Evolutionary conservation across 2,888 invertebrate genomes (phyloP), one percentile per base, ranked within the genome.

Genomic region (Chymomyza caudatula): DNA sequence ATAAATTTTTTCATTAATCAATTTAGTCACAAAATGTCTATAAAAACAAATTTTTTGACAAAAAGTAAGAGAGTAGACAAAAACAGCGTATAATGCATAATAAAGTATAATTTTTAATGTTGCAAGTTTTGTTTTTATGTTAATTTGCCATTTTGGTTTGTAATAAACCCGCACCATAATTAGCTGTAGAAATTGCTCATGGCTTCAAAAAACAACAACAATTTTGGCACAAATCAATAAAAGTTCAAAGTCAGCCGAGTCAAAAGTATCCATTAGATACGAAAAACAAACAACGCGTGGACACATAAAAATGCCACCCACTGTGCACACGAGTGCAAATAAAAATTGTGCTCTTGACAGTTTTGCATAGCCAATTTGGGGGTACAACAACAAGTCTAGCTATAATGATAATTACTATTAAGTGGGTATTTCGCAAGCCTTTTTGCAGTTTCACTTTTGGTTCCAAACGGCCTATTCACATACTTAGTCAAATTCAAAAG

Each of bases 101-200:
- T 81, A 84, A 83, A 77, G 76, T 77, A 78, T 76, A 65, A 71
- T 67, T 72, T 69, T 86, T 72, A 77, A 82, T 82, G 85, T 66
- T 82, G 79, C 79, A 85, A 82, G 85, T 60, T 82, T 82, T 86
- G 85, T 60, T 82, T 82, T 86, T 82, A 82, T 86, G 81, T 65
- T 82, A 82, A 82, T 82, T 86, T 85, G 86, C 86, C 86, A 78
- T 86, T 78, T 76, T 49, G 64, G 85, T 11, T 69, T 65, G 60
- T 68, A 60, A 60, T 60, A 60, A 60, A 60, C 43, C 53, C 20
- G 43, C 22, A 69, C 79, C 82, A 78, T 86, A 84, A 82, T 85
- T 85, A 82, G 69, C 67, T 51, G 51, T 51, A 8, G 0, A 22
- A 15, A 61, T 61, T 62, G 42, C 67, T 63, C 20, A 52, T 53